phyloP scores from a whole-genome alignment of 2,888 invertebrate genomes.

The Sabatieria punctata region DNA sequence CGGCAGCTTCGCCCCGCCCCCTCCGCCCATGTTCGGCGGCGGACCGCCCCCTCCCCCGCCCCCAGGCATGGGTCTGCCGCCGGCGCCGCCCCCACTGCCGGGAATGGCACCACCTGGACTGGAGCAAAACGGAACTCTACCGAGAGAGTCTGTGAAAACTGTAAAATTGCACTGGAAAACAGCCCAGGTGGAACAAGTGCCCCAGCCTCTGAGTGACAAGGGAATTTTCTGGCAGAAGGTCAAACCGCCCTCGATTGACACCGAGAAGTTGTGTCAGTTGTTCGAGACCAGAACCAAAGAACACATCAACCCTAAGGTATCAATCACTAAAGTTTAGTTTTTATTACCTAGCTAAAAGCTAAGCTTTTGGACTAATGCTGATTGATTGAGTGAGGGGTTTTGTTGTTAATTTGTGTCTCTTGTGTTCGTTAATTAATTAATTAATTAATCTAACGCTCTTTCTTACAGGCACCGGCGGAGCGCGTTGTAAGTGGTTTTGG shows the following conservation, averaged over 20 bases:
- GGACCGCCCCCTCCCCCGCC: constrained; percentile 18
- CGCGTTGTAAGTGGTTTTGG: too few species aligned
- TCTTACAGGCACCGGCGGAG: too few species aligned
- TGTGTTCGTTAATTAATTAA: too few species aligned
- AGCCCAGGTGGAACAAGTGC: constrained; percentile 32
- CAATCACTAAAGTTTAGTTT: constrained; percentile 2
- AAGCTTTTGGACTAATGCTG: too few species aligned
- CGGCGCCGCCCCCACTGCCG: constrained; percentile 19
- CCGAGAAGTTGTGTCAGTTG: constrained; percentile 77
- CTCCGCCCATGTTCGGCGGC: constrained; percentile 18
- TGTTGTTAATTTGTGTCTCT: too few species aligned
- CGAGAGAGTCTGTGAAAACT: constrained; percentile 66
- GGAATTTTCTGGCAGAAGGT: constrained; percentile 71
- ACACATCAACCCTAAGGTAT: constrained; percentile 72
- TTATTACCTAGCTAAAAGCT: constrained; percentile 2
- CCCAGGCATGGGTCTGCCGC: constrained; percentile 32
- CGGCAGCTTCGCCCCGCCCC: constrained; percentile 17
- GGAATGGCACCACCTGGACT: constrained; percentile 17
- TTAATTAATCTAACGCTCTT: too few species aligned
- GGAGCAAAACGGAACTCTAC: too few species aligned
- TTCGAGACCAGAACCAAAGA: constrained; percentile 94
- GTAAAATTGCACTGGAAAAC: constrained; percentile 97
- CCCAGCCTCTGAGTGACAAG: constrained; percentile 24
- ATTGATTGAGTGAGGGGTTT: too few species aligned
- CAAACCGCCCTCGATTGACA: constrained; percentile 64